Evolutionary conservation across 2,888 invertebrate species (phyloP).

Genomic region (Pelosia muscerda): DNA sequence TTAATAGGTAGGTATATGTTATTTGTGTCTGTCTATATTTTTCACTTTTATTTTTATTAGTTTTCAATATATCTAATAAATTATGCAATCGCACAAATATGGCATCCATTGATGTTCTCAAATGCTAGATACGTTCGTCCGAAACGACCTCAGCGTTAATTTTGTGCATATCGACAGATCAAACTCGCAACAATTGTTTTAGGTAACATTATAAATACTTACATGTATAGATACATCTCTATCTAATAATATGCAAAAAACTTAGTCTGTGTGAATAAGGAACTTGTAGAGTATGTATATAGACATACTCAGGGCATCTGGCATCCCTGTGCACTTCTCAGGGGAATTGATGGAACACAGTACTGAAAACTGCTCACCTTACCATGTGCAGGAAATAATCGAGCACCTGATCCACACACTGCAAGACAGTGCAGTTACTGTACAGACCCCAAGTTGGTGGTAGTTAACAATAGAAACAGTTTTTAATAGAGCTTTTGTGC

Average conservation of each 20-base stretch:
- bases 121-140: conserved; percentile 48
- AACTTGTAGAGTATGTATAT: no score
- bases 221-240: background rate
- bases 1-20: background rate
- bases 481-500: conserved; percentile 1
- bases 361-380: no score
- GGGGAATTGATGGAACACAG: no score
- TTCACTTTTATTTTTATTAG: background rate
- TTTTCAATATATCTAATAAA: background rate
- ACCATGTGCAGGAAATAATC: background rate
- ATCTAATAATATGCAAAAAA: no score
- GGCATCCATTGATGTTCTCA: conserved; percentile 49
- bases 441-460: background rate
- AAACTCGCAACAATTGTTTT: conserved; percentile 10
- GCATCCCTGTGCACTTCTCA: no score
- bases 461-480: background rate
- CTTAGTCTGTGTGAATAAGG: no score
- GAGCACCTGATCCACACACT: background rate
- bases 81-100: background rate
- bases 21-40: background rate
- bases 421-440: background rate
- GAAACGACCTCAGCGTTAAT: conserved; percentile 51
- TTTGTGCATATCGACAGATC: conserved; percentile 30
- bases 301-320: no score
- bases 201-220: background rate